Percentiles rank a stretch among this genome's conserved stretches.
Conservation (phyloP, 37 sponge, comb jelly and placozoan genomes). For the Halisarca cf. caerulea region DNA sequence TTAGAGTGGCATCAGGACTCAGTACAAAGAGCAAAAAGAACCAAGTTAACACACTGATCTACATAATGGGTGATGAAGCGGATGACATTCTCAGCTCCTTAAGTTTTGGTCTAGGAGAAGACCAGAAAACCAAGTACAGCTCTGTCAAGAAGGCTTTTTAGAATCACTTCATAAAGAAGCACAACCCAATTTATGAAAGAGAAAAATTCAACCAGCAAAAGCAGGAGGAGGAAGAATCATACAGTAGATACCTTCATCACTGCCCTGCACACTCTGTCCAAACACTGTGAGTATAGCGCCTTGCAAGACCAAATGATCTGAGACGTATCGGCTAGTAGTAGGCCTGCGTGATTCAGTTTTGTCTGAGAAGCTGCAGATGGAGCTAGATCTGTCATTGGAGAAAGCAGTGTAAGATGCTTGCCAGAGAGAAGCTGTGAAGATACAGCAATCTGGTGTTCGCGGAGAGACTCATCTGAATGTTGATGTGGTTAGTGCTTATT, state of each 20-base stretch:
- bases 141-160: no score
- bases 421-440: constrained; percentile 28
- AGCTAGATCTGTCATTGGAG: constrained; percentile 1
- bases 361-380: not conserved
- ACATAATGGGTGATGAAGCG: no score
- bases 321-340: not conserved
- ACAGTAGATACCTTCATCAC: constrained; percentile 38
- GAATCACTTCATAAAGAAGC: constrained; percentile 7
- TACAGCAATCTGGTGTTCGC: constrained; percentile 17
- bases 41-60: no score
- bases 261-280: not conserved
- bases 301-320: constrained; percentile 46
- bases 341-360: not conserved
- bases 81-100: no score
- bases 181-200: constrained; percentile 24
- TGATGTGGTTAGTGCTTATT: no score
- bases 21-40: no score
- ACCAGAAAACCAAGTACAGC: no score
- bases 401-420: no score
- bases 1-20: no score
- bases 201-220: constrained; percentile 27
- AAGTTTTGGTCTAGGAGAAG: no score
- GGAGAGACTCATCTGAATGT: no score
- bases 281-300: constrained; percentile 12
- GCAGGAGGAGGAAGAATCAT: constrained; percentile 41